Evolutionary conservation across 2,888 invertebrate genomes (phyloP), one percentile per base, ranked within the genome.

Genomic region (Clivina fossor): DNA sequence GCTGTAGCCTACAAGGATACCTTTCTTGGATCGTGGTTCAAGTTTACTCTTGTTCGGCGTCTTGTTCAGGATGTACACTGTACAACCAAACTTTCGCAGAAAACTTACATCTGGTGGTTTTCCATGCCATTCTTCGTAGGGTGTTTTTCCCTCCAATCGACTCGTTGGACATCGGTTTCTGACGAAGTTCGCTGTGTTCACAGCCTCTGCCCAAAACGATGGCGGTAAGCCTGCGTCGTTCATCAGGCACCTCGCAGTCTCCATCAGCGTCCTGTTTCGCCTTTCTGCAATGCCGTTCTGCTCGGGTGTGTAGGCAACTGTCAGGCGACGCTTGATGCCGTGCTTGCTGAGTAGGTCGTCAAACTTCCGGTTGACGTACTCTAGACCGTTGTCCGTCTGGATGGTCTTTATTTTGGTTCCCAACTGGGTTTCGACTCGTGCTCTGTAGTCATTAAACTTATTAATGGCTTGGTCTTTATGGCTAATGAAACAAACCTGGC

Each of bases 91-190:
- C 1, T 32, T 16, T 22, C 16, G 22, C 20, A 57, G 24, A 18
- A 43, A 35, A 32, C 53, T 46, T 19, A 46, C 53, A 22, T 50
- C 38, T 13, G 53, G 53, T 18, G 13, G 37, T 33, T 22, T 18
- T 26, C 41, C 56, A 16, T 11, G 44, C 53, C 61, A 61, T 1
- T 8, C 9, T 15, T 61, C 51, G 37, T 55, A 56, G 2, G 60
- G 46, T 1, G 57, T 61, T 15, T 28, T 20, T 22, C 55, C 57
- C 5, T 38, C 16, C 43, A n/a, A n/a, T n/a, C n/a, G n/a, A n/a
- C 37, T 64, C n/a, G 65, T 64, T n/a, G 64, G 62, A 28, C 62
- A 60, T 37, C 70, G 51, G 48, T 71, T 72, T 30, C 61, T 53
- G 4, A 70, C 44, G 46, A 69, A 69, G 22, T 66, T 65, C 7